Conservation (phyloP, 2,113 vertebrate genomes). For the Rhadina sibilatrix region DNA sequence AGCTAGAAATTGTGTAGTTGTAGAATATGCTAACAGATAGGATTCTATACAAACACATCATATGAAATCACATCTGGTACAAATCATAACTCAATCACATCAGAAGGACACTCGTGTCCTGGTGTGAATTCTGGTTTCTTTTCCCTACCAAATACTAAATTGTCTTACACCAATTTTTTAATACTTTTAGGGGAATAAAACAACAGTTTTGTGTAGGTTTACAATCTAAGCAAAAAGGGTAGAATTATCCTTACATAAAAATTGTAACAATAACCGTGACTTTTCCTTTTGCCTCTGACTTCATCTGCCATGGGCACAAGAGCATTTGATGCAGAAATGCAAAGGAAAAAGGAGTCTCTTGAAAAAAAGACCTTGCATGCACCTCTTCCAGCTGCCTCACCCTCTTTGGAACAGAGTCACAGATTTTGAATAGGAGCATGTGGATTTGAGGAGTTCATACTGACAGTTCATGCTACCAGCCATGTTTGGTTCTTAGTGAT, state of each 20-base stretch:
- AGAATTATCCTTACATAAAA: neutral
- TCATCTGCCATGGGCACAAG: rapidly evolving
- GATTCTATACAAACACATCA: neutral
- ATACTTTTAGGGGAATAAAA: neutral
- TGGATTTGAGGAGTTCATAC: neutral
- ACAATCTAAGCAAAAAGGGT: neutral
- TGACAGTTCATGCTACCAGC: rapidly evolving
- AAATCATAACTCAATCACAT: neutral
- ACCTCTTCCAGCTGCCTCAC: neutral
- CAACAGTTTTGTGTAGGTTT: neutral
- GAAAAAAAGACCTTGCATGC: neutral
- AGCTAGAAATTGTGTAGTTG: neutral
- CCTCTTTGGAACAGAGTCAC: neutral
- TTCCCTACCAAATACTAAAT: neutral
- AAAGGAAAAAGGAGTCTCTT: neutral
- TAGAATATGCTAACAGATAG: neutral
- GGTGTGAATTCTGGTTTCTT: neutral
- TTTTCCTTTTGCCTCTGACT: neutral
- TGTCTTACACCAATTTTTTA: rapidly evolving
- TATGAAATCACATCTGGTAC: neutral
- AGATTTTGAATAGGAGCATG: neutral
- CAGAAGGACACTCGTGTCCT: neutral
- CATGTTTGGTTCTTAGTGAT: neutral
- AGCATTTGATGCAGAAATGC: neutral
- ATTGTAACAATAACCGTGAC: neutral